These are phyloP conservation scores for Nasonovia ribisnigri DNA, from an alignment of 2,888 invertebrate species.

Conservation along the genomic window DNA sequence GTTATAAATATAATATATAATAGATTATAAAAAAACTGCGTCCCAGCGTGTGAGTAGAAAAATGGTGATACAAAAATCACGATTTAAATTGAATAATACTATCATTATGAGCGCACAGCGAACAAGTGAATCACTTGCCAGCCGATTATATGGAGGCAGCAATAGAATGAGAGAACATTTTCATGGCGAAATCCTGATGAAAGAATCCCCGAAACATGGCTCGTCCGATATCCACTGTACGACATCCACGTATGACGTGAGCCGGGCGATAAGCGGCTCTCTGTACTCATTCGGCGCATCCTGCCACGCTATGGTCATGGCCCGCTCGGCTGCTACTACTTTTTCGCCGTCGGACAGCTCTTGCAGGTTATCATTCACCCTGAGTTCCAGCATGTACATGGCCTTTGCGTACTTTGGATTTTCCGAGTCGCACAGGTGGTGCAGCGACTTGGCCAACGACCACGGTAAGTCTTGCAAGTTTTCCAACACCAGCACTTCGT, in stretches of 20 bases:
- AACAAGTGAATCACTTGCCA: not conserved
- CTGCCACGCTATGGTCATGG: not conserved
- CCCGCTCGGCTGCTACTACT: not conserved
- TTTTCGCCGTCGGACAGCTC: not conserved
- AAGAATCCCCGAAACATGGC: not conserved
- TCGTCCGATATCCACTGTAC: not conserved
- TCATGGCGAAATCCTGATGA: conserved; percentile 22
- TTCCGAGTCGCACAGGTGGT: conserved; percentile 22
- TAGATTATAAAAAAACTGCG: not conserved
- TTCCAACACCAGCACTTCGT: conserved; percentile 49
- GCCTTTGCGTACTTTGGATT: conserved; percentile 42
- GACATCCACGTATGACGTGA: conserved; percentile 13
- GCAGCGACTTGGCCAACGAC: conserved; percentile 20
- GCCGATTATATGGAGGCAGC: not conserved
- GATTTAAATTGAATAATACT: not conserved
- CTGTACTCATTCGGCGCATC: conserved; percentile 24
- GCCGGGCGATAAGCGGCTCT: not conserved
- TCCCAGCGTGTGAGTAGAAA: not conserved
- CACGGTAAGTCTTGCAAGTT: conserved; percentile 62
- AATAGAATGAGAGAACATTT: not conserved
- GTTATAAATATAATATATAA: not conserved
- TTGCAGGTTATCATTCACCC: not conserved
- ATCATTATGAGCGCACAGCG: not conserved
- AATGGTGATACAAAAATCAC: not conserved
- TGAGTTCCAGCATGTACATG: conserved; percentile 38